Base-by-base conservation (phyloP, 2,797 vertebrate species). In the Pelobates cultripes region DNA sequence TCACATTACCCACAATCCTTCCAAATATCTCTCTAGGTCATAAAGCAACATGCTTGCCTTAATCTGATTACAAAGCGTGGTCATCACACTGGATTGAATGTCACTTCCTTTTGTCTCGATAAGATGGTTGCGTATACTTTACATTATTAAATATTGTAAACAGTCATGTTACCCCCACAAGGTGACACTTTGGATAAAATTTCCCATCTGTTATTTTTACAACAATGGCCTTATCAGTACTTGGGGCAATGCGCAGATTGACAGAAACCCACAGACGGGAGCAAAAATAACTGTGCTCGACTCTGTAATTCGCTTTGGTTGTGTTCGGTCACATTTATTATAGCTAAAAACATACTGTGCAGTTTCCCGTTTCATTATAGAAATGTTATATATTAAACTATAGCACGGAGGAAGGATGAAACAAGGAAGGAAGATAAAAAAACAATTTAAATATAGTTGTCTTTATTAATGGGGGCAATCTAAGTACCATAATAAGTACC, bases 111-210 rank as follows among this genome's bases (percentile, higher is more conserved):
- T 82, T 69, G 70, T 78, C 75, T 78, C 47, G 28, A 43, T 45
- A 12, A 66, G 64, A 74, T 3, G 10, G 51, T 75, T 42, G 7
- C 63, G 15, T 17, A 60, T 13, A 41, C 75, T 45, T 17, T 15
- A 78, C 60, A 78, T 60, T 7, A 78, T 78, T 55, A 68, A 69
- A 83, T 77, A 61, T 78, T 4, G 8, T 47, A 73, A 57, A 60
- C 51, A 61, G 81, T 44, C 60, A 67, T 47, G 64, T 78, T 14
- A n/a, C 45, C 63, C 43, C 61, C 51, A 1, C 81, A 78, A 78
- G 81, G 81, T 83, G 81, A 82, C 81, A 82, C 70, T 1, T 67
- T 42, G 45, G 60, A 82, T 82, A 68, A 70, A 74, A 15, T 17
- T 55, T 63, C 15, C 80, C 60, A 67, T 66, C 63, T 66, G 44